Conservation (phyloP, 2,797 vertebrate species). For the Antrozous pallidus region DNA sequence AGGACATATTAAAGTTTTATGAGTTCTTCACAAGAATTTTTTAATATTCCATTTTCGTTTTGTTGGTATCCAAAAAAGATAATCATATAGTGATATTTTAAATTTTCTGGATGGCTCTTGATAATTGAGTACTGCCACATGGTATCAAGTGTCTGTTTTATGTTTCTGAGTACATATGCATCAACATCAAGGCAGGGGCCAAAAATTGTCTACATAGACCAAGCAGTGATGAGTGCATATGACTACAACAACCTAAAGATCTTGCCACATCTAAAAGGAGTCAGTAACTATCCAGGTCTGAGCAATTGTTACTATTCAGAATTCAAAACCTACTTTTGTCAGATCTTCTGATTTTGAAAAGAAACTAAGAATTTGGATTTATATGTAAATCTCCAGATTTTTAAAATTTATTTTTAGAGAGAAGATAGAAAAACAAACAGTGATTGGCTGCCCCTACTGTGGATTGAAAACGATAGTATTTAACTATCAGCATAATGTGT, state of each 20-base stretch:
- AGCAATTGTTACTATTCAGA: not conserved
- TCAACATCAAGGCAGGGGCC: not conserved
- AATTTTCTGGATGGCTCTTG: not conserved
- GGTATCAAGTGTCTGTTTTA: not conserved
- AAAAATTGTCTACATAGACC: not conserved
- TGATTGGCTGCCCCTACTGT: no score
- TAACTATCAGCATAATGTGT: not conserved
- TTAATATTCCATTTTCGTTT: constrained; percentile 30
- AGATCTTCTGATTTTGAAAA: constrained; percentile 54
- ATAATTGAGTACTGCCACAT: not conserved
- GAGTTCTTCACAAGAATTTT: constrained; percentile 18
- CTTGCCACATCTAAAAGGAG: not conserved
- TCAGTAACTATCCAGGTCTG: not conserved
- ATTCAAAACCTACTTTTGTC: constrained; percentile 46
- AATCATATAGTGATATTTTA: not conserved
- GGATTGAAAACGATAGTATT: not conserved
- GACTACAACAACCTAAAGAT: not conserved
- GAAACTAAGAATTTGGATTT: constrained; percentile 48
- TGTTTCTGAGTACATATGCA: not conserved
- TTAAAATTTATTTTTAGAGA: not conserved
- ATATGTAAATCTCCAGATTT: constrained; percentile 43
- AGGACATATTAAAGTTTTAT: not conserved
- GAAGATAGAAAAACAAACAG: no score
- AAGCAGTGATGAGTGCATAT: not conserved
- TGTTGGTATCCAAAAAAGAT: constrained; percentile 13